phyloP scores from a whole-genome alignment of 2,113 vertebrate species.

The Petromus typicus region DNA sequence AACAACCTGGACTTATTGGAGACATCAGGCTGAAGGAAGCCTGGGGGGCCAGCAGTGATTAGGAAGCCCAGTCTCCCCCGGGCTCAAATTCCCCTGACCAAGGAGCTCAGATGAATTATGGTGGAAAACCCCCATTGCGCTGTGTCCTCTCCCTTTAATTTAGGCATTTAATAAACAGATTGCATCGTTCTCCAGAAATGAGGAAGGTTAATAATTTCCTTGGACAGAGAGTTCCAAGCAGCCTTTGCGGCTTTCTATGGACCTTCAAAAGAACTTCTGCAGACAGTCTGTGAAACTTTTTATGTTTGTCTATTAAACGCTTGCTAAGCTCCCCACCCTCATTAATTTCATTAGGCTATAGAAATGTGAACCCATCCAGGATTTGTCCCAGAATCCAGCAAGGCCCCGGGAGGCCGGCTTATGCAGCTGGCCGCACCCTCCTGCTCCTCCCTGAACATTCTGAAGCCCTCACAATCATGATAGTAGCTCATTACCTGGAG shows the following conservation, averaged over 20 bases:
- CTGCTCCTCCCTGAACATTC: background rate
- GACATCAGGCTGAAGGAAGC: slow-evolving; percentile 57
- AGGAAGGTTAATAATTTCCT: slow-evolving; percentile 80
- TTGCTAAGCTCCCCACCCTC: slow-evolving; percentile 68
- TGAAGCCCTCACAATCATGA: background rate
- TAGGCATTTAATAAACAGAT: slow-evolving; percentile 77
- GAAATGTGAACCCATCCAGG: slow-evolving; percentile 19
- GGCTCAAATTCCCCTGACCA: slow-evolving; percentile 78
- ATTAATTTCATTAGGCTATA: slow-evolving; percentile 67
- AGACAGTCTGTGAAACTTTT: slow-evolving; percentile 77
- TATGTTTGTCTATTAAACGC: slow-evolving; percentile 77
- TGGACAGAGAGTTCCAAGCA: slow-evolving; percentile 70
- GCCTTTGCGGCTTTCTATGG: slow-evolving; percentile 57
- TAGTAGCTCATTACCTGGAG: background rate
- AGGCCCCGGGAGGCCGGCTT: background rate
- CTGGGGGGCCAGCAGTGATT: slow-evolving; percentile 75
- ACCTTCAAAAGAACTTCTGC: slow-evolving; percentile 77
- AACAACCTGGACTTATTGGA: slow-evolving; percentile 77
- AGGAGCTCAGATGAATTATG: slow-evolving; percentile 67
- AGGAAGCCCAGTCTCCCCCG: slow-evolving; percentile 67
- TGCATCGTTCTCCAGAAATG: slow-evolving; percentile 69
- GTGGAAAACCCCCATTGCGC: slow-evolving; percentile 74
- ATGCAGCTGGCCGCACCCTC: background rate
- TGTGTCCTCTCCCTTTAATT: slow-evolving; percentile 74
- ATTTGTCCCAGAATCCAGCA: slow-evolving; percentile 25